Evolutionary conservation across 1,140 invertebrate genomes (phyloP).

Genomic region (Orius laevigatus): DNA sequence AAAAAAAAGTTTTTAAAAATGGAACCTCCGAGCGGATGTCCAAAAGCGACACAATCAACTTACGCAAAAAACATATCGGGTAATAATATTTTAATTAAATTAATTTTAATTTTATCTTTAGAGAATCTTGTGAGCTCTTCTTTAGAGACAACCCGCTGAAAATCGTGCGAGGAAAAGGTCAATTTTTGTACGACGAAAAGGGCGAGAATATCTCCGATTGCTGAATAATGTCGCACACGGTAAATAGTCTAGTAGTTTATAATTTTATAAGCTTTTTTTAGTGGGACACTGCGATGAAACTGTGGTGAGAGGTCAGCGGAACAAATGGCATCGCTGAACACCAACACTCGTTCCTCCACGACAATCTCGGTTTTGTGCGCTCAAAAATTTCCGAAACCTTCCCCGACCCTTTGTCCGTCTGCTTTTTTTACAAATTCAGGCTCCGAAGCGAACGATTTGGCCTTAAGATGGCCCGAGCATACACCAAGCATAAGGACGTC

Average conservation of each 20-base stretch:
- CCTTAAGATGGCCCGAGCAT: slow-evolving; percentile 75
- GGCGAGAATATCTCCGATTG: slow-evolving; percentile 85
- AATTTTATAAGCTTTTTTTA: too few relatives aligned
- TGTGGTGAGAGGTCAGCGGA: slow-evolving; percentile 70
- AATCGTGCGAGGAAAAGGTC: slow-evolving; percentile 73
- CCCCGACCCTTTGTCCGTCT: slow-evolving; percentile 68
- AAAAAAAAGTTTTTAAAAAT: slow-evolving; percentile 1
- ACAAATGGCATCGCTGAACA: slow-evolving; percentile 80
- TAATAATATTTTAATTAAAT: slow-evolving; percentile 27
- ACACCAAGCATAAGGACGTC: slow-evolving; percentile 77
- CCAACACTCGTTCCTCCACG: slow-evolving; percentile 92
- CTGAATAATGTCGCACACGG: slow-evolving; percentile 97
- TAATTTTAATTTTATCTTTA: slow-evolving; percentile 25
- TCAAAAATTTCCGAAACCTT: slow-evolving; percentile 66
- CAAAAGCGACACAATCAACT: slow-evolving; percentile 57
- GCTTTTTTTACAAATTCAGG: slow-evolving; percentile 97
- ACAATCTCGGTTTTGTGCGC: slow-evolving; percentile 84
- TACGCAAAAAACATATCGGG: slow-evolving; percentile 64
- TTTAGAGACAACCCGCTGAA: slow-evolving; percentile 84
- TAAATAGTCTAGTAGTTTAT: slow-evolving; percentile 30
- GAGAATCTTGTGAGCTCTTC: slow-evolving; percentile 83
- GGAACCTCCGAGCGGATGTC: slow-evolving; percentile 39
- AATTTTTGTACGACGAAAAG: slow-evolving; percentile 94
- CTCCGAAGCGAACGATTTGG: slow-evolving; percentile 98
- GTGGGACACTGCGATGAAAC: slow-evolving; percentile 94